These are phyloP conservation scores for Astropecten irregularis DNA, from an alignment of 53 echinoderm and acorn worm genomes.

Conservation along the genomic window DNA sequence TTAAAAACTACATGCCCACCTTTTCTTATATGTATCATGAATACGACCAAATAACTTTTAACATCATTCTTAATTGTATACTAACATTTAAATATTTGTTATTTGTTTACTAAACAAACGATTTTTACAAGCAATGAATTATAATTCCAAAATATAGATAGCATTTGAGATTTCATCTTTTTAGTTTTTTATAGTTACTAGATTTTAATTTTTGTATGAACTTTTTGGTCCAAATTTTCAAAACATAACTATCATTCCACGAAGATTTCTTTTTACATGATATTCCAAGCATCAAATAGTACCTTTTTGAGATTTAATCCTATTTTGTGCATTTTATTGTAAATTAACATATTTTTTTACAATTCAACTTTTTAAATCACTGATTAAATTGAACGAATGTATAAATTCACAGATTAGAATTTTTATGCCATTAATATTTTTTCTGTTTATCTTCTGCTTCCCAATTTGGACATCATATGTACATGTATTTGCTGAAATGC, in stretches of 20 bases:
- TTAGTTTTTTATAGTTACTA: background rate
- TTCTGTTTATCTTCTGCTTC: too few species aligned
- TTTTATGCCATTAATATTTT: too few species aligned
- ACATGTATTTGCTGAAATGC: background rate
- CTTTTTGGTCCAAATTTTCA: background rate
- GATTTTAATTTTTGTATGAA: too few species aligned
- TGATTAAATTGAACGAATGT: too few species aligned
- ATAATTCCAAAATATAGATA: background rate
- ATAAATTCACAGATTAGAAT: too few species aligned
- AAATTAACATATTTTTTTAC: too few species aligned
- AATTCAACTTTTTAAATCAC: too few species aligned
- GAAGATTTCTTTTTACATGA: background rate
- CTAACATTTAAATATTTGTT: conserved; percentile 2
- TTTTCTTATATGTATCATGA: background rate
- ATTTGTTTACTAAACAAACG: background rate
- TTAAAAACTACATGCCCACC: too few species aligned
- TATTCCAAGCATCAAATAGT: background rate
- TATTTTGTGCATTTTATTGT: background rate
- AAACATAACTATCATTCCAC: conserved; percentile 21
- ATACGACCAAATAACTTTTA: background rate
- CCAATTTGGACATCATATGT: too few species aligned
- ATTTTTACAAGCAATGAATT: background rate
- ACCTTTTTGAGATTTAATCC: background rate
- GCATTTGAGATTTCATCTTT: too few species aligned
- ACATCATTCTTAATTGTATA: background rate